Conservation (phyloP, 2,113 vertebrate genomes). For the Scytalopus superciliaris region DNA sequence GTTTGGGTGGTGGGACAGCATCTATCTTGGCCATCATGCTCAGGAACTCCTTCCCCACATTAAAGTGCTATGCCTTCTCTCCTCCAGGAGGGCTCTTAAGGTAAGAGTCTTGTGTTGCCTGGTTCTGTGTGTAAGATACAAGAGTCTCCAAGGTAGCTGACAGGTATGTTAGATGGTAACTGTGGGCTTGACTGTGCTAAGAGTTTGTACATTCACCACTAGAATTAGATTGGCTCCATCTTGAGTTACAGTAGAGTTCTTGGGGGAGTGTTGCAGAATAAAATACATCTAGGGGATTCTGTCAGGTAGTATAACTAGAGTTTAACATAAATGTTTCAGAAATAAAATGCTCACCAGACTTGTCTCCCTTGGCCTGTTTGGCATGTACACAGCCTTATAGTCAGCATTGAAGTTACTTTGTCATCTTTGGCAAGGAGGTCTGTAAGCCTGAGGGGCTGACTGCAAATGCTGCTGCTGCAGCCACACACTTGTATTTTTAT, state of each 20-base stretch:
- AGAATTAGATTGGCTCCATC: neutral
- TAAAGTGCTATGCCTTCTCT: conserved; percentile 90
- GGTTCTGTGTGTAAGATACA: neutral
- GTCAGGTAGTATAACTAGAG: neutral
- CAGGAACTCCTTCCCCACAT: conserved; percentile 77
- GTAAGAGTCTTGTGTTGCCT: conserved; percentile 59
- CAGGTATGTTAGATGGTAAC: neutral
- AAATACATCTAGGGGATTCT: neutral
- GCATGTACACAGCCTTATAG: neutral
- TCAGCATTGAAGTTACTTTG: neutral
- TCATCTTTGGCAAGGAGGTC: neutral
- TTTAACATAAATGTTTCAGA: neutral
- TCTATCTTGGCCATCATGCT: conserved; percentile 85
- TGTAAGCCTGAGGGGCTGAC: neutral
- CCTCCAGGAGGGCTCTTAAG: conserved; percentile 94
- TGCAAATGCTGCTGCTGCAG: neutral
- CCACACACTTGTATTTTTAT: neutral
- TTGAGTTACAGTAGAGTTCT: neutral
- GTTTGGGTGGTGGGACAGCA: conserved; percentile 90
- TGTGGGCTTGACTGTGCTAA: neutral
- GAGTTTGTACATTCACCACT: neutral
- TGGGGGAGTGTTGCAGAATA: neutral
- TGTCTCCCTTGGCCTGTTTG: neutral
- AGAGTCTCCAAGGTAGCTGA: neutral
- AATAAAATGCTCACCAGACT: neutral